Evolutionary conservation across 2,113 vertebrate species (phyloP), one percentile per base, ranked within the genome.

Genomic region (Panthera uncia): DNA sequence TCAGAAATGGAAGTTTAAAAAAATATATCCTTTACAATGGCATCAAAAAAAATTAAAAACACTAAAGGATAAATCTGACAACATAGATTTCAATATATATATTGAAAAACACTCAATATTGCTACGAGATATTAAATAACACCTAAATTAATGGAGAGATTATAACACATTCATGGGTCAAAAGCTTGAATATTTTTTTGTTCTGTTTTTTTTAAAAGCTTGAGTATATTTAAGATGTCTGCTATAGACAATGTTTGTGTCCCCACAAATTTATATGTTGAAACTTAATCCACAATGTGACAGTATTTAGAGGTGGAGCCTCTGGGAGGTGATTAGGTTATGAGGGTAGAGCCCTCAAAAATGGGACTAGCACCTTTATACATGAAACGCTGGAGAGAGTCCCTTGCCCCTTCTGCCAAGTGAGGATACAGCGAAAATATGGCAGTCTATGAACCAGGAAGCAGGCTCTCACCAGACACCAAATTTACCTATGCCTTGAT

Each of bases 21-120:
- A 50, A 50, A 25, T 25, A 84, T 16, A 41, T 57, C 18, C 18
- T 80, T 80, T 71, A 48, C 19, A 57, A 76, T 82, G 82, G 18
- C 18, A 93, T 78, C 80, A 86, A 93, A 85, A 85, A 91, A 36
- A 19, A 19, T 36, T 89, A 78, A 68, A 94, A 63, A 79, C 78
- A 16, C 33, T 29, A 36, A 91, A 2, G 52, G 16, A 57, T 23
- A 91, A 61, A 61, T 76, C 38, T 88, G 45, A 68, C 19, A 76
- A 76, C 88, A 29, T 38, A 45, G 45, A 45, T 45, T 45, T 45
- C 45, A 45, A 45, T 0, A 45, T 71, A 7, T 55, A 71, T 31
- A 88, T 7, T 91, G 36, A 92, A 95, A 92, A 33, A 61, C 61
- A 23, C 12, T 52, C 31, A 94, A 33, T 65, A 74, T 74, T 89